Conservation (phyloP, 2,113 vertebrate genomes). For the Dasyprocta punctata region DNA sequence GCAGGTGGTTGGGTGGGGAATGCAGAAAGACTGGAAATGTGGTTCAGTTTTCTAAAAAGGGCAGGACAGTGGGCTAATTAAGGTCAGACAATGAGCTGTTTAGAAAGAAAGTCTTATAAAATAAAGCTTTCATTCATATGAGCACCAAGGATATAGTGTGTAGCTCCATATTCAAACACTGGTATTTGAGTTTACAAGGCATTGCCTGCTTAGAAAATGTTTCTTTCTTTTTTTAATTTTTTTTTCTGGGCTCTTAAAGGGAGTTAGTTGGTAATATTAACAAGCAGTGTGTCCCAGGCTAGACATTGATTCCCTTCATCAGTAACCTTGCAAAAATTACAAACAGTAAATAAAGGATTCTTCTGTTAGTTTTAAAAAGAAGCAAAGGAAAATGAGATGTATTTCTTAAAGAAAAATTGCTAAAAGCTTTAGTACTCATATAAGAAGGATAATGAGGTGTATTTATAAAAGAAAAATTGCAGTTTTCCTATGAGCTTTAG, state of each 20-base stretch:
- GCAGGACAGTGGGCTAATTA: conserved; percentile 65
- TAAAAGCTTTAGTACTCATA: conserved; percentile 8
- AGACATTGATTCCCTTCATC: background rate
- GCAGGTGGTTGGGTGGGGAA: conserved; percentile 74
- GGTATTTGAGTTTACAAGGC: conserved; percentile 42
- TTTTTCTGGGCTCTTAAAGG: conserved; percentile 1
- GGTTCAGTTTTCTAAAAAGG: conserved; percentile 67
- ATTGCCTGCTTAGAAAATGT: background rate
- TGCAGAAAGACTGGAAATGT: conserved; percentile 52
- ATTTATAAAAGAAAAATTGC: background rate
- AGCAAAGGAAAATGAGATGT: background rate
- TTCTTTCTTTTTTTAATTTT: background rate
- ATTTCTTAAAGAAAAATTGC: background rate
- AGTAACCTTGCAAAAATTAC: background rate
- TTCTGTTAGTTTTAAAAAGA: background rate
- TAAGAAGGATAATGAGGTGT: background rate
- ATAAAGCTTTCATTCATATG: conserved; percentile 61
- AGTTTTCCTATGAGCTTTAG: background rate
- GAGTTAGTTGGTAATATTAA: background rate
- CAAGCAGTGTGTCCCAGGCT: background rate
- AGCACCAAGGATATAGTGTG: background rate
- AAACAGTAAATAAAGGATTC: background rate
- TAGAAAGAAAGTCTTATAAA: conserved; percentile 63
- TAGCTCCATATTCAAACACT: conserved; percentile 40
- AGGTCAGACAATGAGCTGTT: conserved; percentile 69